Base-by-base conservation (phyloP, 2,797 vertebrate species). In the Cossypha caffra region DNA sequence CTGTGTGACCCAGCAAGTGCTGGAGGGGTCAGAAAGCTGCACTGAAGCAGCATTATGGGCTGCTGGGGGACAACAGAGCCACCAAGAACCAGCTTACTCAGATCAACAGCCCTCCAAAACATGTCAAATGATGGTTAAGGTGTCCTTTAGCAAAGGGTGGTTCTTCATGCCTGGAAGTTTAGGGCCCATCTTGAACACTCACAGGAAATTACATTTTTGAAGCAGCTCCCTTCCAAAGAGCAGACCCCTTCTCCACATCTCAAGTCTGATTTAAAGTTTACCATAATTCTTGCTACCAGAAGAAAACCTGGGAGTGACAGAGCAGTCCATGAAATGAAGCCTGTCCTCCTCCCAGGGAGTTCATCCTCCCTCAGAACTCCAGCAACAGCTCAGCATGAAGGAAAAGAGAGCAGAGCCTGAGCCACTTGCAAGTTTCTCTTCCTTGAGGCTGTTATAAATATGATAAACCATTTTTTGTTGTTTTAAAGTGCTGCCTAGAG, bases 401-500 rank as follows among this genome's bases (percentile, higher is more conserved):
- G 31, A 59, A 68, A 63, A 89, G 72, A 57, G 64, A 86, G 66
- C 33, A 84, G 78, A 93, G 50, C 42, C 91, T 81, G 92, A 96
- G 45, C 31, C 69, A 45, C 33, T 61, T 7, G 54, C 63, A 94
- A 92, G 74, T 86, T 88, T 90, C 73, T 77, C 33, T 76, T 95
- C 86, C 77, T 86, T 20, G 64, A 79, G 82, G 62, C 88, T 54
- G 61, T 90, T 83, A 86, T 50, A 58, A 66, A 90, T 81, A 95
- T 3, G 62, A 86, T 84, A 96, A 96, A 74, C 54, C 54, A 37
- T 43, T 88, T 76, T 43, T 80, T 84, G 43, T 72, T 42, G 54
- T 77, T 37, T 73, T 28, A 68, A 68, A 90, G 58, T 88, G 64
- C 91, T 96, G 83, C 87, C 93, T 91, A 78, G 94, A 96, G 93